A percentile compares a stretch with the other conserved stretches of the same genome.
Conservation (phyloP, 2,888 invertebrate species). For the Aphodius sticticus region DNA sequence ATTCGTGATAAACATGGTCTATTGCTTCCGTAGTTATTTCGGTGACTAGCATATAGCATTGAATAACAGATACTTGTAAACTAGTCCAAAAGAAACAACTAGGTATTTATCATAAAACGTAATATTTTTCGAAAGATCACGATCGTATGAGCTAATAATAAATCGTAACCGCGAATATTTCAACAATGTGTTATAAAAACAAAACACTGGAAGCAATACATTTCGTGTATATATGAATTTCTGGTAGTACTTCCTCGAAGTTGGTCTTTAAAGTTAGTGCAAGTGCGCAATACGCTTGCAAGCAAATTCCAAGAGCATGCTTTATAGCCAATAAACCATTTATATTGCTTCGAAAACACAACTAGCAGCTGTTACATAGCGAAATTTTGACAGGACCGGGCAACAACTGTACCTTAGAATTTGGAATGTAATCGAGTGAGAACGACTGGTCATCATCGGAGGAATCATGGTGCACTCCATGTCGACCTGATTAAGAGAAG, state of each 20-base stretch:
- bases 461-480: slow-evolving; percentile 51
- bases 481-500: slow-evolving; percentile 43
- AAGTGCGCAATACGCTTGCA: not conserved
- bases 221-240: slow-evolving; percentile 12
- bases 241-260: not conserved
- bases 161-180: not conserved
- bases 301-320: not conserved
- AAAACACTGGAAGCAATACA: not conserved
- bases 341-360: not conserved
- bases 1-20: no score
- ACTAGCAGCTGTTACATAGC: not conserved
- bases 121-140: slow-evolving; percentile 13
- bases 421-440: slow-evolving; percentile 53
- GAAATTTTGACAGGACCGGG: not conserved
- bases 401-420: slow-evolving; percentile 48
- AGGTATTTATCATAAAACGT: not conserved
- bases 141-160: not conserved
- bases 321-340: not conserved
- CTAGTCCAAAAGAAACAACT: no score
- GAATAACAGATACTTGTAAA: no score
- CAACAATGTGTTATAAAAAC: not conserved
- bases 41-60: no score
- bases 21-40: no score
- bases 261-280: not conserved
- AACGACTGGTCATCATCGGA: slow-evolving; percentile 54